These are phyloP conservation scores for Calypte anna DNA, from an alignment of 2,113 vertebrate genomes.

Conservation along the genomic window DNA sequence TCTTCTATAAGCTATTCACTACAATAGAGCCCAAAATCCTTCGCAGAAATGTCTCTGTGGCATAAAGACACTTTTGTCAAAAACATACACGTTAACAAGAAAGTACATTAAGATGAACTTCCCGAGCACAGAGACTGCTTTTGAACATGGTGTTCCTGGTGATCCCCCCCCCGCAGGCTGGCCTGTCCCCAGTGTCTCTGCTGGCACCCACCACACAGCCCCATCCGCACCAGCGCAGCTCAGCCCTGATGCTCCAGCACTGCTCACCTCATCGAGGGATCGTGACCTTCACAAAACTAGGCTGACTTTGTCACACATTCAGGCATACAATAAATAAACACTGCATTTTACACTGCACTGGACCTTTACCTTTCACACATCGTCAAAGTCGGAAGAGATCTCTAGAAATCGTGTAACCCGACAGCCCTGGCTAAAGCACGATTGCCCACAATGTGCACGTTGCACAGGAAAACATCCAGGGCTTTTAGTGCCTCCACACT, in stretches of 20 bases:
- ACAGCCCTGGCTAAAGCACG: too few species aligned
- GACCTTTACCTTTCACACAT: too few species aligned
- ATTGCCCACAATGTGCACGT: too few species aligned
- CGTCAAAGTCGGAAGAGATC: too few species aligned
- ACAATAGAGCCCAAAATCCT: background rate
- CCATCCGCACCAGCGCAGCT: background rate
- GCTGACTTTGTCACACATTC: too few species aligned
- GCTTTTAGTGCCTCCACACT: too few species aligned
- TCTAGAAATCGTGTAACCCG: too few species aligned
- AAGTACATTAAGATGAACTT: rapidly evolving
- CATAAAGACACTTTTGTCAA: background rate
- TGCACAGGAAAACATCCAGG: too few species aligned
- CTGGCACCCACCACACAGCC: background rate
- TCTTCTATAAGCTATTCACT: background rate
- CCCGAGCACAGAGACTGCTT: rapidly evolving
- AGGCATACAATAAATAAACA: rapidly evolving
- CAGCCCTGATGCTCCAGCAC: background rate
- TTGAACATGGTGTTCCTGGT: rapidly evolving
- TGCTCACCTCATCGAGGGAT: rapidly evolving
- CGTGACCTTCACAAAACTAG: too few species aligned
- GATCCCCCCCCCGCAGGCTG: rapidly evolving
- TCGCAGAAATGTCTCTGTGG: rapidly evolving
- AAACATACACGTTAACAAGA: rapidly evolving
- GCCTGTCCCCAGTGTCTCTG: background rate
- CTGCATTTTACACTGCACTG: background rate